A percentile compares a stretch with the other conserved stretches of the same genome.
phyloP scores from a whole-genome alignment of 1,140 invertebrate species.

The Parapsyche elsis region DNA sequence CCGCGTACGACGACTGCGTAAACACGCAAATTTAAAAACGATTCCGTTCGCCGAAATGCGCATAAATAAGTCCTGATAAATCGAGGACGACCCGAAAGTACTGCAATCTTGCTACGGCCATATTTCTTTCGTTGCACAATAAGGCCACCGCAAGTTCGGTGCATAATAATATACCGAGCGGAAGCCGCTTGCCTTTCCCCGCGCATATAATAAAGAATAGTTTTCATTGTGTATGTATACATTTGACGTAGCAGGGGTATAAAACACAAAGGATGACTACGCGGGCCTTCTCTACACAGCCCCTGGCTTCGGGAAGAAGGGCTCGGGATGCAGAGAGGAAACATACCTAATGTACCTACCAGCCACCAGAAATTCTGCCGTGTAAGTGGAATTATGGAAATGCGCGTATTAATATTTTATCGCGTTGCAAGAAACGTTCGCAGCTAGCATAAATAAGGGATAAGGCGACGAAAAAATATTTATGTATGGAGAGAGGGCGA shows the following conservation, averaged over 20 bases:
- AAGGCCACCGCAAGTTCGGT: not conserved
- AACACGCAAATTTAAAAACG: too few species aligned
- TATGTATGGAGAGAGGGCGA: too few species aligned
- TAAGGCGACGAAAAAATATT: constrained; percentile 5
- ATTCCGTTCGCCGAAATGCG: not conserved
- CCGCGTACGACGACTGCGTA: too few species aligned
- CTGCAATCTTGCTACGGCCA: constrained; percentile 14
- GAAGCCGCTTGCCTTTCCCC: constrained; percentile 19
- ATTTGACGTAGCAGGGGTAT: too few species aligned
- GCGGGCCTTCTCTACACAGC: not conserved
- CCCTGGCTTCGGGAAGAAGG: not conserved
- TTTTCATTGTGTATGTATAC: constrained; percentile 44
- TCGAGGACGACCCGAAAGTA: not conserved
- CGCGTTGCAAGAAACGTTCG: constrained; percentile 36
- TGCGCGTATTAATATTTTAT: constrained; percentile 37
- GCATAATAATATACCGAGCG: constrained; percentile 18
- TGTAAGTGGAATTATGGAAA: constrained; percentile 40
- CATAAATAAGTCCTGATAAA: not conserved
- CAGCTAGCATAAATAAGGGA: constrained; percentile 29
- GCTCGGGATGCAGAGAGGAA: not conserved
- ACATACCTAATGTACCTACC: not conserved
- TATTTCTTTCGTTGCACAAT: constrained; percentile 23
- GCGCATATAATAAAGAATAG: constrained; percentile 52
- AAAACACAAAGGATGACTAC: not conserved
- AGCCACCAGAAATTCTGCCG: not conserved